Evolutionary conservation across 1,140 invertebrate species (phyloP).

Genomic region (Leucophenga varia): DNA sequence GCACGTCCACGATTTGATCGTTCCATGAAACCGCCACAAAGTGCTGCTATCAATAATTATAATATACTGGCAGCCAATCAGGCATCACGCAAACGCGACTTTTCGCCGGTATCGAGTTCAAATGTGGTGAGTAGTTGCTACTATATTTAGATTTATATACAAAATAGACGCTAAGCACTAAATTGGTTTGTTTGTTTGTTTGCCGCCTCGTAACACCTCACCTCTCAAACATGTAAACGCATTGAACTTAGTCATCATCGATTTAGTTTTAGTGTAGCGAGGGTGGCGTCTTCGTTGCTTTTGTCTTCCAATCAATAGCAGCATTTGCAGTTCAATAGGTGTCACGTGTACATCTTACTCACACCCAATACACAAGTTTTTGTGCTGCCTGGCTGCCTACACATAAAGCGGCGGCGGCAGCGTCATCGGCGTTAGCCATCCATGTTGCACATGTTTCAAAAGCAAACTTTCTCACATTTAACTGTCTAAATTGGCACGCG

Average conservation of each 20-base stretch:
- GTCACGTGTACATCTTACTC: conserved; percentile 27
- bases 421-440: conserved; percentile 14
- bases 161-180: too few species aligned
- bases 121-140: conserved; percentile 36
- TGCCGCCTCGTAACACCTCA: too few species aligned
- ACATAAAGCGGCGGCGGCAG: too few species aligned
- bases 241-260: conserved; percentile 13
- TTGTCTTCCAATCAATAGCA: conserved; percentile 31
- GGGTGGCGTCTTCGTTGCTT: too few species aligned
- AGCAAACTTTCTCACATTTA: neutral
- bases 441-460: conserved; percentile 2
- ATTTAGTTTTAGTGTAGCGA: too few species aligned
- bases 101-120: conserved; percentile 66
- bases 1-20: conserved; percentile 65
- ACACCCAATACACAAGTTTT: neutral
- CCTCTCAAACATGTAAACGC: too few species aligned
- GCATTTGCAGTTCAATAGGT: neutral
- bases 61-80: conserved; percentile 1
- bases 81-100: conserved; percentile 52
- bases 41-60: neutral
- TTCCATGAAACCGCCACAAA: conserved; percentile 63
- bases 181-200: too few species aligned
- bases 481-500: too few species aligned
- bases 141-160: too few species aligned
- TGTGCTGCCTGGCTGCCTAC: too few species aligned